These are phyloP conservation scores for Parnassius smintheus DNA, from an alignment of 2,888 invertebrate genomes.

Conservation along the genomic window DNA sequence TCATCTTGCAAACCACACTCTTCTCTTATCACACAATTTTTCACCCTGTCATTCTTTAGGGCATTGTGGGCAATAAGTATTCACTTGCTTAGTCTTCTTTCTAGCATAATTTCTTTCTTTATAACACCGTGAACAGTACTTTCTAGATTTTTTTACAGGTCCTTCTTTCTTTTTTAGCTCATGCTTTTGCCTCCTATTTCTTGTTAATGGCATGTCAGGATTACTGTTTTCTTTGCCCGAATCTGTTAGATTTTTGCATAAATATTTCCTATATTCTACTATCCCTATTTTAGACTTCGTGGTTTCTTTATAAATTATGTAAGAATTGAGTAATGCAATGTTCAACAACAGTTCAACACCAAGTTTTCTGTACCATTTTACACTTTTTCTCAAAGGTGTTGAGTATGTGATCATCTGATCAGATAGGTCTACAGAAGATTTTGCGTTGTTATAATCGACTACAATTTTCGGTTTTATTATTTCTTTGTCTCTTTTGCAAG, in stretches of 20 bases:
- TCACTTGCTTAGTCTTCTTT: constrained; percentile 30
- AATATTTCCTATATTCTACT: constrained; percentile 25
- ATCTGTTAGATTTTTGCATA: constrained; percentile 19
- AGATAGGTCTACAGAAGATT: constrained; percentile 23
- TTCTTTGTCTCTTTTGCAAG: constrained; percentile 18
- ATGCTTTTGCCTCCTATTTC: constrained; percentile 14
- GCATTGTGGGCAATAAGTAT: no score
- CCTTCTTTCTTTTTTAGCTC: constrained; percentile 21
- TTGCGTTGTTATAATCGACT: constrained; percentile 17
- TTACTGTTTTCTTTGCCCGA: constrained; percentile 31
- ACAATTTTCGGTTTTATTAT: constrained; percentile 21
- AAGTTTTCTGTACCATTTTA: constrained; percentile 43
- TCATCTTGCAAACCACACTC: no score
- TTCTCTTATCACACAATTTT: no score
- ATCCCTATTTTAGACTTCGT: constrained; percentile 28
- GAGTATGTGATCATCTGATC: constrained; percentile 24
- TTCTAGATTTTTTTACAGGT: constrained; percentile 1
- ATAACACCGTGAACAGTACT: constrained; percentile 11
- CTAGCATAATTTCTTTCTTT: no score
- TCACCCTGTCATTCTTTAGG: no score
- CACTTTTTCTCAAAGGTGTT: constrained; percentile 37
- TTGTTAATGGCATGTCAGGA: constrained; percentile 3
- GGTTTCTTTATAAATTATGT: constrained; percentile 30
- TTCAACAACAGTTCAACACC: constrained; percentile 37
- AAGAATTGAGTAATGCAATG: constrained; percentile 37